A percentile compares a stretch with the other conserved stretches of the same genome.
phyloP scores from a whole-genome alignment of 2,888 invertebrate genomes.

The Balanococcus diminutus region DNA sequence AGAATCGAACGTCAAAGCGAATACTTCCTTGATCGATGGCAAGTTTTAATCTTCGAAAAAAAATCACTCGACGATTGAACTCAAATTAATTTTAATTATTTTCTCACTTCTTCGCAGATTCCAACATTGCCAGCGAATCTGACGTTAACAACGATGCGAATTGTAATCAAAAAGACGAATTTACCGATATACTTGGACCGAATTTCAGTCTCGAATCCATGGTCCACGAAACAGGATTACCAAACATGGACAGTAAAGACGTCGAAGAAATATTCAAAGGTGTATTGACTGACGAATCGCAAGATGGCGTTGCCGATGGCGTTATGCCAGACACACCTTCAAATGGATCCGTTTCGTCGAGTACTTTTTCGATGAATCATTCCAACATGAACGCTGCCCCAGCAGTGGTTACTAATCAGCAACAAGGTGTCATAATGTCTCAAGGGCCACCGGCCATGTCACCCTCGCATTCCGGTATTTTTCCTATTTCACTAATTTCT shows the following conservation, averaged over 20 bases:
- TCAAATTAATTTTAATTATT: background rate
- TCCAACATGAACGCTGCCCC: conserved; percentile 44
- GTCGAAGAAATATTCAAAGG: conserved; percentile 92
- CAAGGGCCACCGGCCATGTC: conserved; percentile 60
- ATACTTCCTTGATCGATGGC: conserved; percentile 57
- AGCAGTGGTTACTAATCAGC: conserved; percentile 43
- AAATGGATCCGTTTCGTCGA: conserved; percentile 48
- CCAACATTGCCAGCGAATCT: conserved; percentile 42
- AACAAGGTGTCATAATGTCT: conserved; percentile 54
- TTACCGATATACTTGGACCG: conserved; percentile 71
- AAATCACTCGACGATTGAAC: background rate
- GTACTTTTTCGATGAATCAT: conserved; percentile 52
- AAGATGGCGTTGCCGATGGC: conserved; percentile 79
- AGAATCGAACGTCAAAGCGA: conserved; percentile 61
- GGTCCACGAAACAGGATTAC: conserved; percentile 72
- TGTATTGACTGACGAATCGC: conserved; percentile 78
- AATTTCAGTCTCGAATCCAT: conserved; percentile 78
- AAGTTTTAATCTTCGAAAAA: conserved; percentile 16
- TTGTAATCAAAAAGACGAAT: conserved; percentile 68
- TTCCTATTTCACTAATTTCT: background rate
- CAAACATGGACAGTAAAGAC: conserved; percentile 88
- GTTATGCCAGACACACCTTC: conserved; percentile 63
- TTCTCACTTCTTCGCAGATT: background rate
- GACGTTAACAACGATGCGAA: conserved; percentile 29
- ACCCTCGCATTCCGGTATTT: conserved; percentile 60